A percentile compares a stretch with the other conserved stretches of the same genome.
Evolutionary conservation across 1,140 invertebrate species (phyloP).

Genomic region (Chionoecetes opilio): DNA sequence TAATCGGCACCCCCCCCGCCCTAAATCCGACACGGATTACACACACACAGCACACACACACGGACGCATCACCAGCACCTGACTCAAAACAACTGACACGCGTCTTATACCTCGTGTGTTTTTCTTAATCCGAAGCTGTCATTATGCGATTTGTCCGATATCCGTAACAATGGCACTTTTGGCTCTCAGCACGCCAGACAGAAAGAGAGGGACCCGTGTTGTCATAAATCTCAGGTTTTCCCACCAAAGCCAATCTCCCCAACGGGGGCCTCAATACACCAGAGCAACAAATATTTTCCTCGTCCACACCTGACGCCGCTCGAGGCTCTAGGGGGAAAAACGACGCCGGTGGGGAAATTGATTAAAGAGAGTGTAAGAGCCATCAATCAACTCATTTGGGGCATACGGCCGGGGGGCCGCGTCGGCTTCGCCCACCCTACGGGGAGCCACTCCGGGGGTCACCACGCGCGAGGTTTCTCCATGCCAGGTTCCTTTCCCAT

Average conservation of each 20-base stretch:
- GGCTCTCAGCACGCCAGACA: neutral
- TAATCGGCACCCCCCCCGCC: too few relatives aligned
- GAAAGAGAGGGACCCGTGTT: neutral
- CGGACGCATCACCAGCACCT: conserved; percentile 5
- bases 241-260: neutral
- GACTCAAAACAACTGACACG: neutral
- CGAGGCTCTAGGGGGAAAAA: neutral
- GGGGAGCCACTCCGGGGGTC: too few relatives aligned
- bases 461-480: too few relatives aligned
- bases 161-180: neutral
- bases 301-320: neutral
- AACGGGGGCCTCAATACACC: neutral
- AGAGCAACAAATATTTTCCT: neutral
- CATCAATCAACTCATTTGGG: too few relatives aligned
- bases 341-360: neutral
- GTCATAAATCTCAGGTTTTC: neutral
- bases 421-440: too few relatives aligned
- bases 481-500: too few relatives aligned
- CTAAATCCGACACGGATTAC: too few relatives aligned
- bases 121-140: neutral
- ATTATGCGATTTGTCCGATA: neutral
- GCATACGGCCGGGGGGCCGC: too few relatives aligned
- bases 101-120: neutral
- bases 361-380: neutral
- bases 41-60: too few relatives aligned